A percentile compares a stretch with the other conserved stretches of the same genome.
Evolutionary conservation across 2,797 vertebrate genomes (phyloP).

Genomic region (Rhinella marina): DNA sequence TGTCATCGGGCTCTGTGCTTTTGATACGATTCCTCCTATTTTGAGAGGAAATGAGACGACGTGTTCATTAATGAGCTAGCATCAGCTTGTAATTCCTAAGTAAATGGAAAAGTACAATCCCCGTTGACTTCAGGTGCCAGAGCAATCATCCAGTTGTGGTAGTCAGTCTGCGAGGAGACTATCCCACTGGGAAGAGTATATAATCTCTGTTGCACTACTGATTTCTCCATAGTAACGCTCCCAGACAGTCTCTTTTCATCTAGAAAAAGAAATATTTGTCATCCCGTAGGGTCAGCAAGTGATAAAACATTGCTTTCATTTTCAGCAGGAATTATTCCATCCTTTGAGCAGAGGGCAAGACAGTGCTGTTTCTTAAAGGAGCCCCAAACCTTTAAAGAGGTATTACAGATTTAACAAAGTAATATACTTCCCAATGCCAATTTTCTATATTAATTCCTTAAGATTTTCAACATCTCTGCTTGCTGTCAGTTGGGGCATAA

Average conservation of each 20-base stretch:
- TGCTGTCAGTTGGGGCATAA: too few relatives aligned
- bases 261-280: conserved; percentile 35
- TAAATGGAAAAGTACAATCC: conserved; percentile 29
- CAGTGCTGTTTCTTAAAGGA: neutral
- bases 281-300: conserved; percentile 10
- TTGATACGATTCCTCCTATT: conserved; percentile 2
- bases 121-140: conserved; percentile 35
- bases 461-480: too few relatives aligned
- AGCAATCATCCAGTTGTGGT: conserved; percentile 24
- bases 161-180: conserved; percentile 39
- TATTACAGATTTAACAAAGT: too few relatives aligned
- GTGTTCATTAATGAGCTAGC: neutral
- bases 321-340: conserved; percentile 21
- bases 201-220: conserved; percentile 24
- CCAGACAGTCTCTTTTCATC: conserved; percentile 8
- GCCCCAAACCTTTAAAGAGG: neutral
- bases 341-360: neutral
- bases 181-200: conserved; percentile 32
- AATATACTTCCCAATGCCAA: too few relatives aligned
- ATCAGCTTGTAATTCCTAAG: conserved; percentile 34
- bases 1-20: neutral
- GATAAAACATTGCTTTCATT: conserved; percentile 22
- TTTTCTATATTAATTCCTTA: too few relatives aligned
- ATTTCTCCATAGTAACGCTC: conserved; percentile 25
- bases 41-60: neutral